Conservation (phyloP, 92 coral and sea anemone genomes). For the Desmophyllum pertusum region DNA sequence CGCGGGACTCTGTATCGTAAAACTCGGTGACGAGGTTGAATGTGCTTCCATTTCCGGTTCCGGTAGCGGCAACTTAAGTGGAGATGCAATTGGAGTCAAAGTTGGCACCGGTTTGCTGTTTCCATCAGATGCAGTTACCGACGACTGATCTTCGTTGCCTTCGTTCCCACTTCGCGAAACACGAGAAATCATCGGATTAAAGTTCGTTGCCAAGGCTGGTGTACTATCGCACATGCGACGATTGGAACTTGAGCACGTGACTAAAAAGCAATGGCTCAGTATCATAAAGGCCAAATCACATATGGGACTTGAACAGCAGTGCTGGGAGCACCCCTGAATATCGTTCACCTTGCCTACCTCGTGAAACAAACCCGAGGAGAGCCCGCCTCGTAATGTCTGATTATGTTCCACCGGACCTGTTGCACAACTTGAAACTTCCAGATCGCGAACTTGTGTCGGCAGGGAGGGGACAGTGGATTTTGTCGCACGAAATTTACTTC, state of each 20-base stretch:
- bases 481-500: not conserved
- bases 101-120: not conserved
- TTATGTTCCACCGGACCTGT: slow-evolving; percentile 69
- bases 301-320: slow-evolving; percentile 76
- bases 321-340: slow-evolving; percentile 68
- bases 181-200: slow-evolving; percentile 81
- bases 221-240: slow-evolving; percentile 75
- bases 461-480: slow-evolving; percentile 31
- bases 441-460: slow-evolving; percentile 12
- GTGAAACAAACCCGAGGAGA: slow-evolving; percentile 82
- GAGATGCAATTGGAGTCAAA: not conserved
- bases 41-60: not conserved
- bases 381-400: slow-evolving; percentile 85
- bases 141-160: not conserved
- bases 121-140: not conserved
- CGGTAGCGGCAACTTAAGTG: not conserved
- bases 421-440: slow-evolving; percentile 45
- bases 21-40: not conserved
- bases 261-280: slow-evolving; percentile 82
- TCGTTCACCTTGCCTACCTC: slow-evolving; percentile 62
- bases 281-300: slow-evolving; percentile 92
- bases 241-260: slow-evolving; percentile 81
- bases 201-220: slow-evolving; percentile 82
- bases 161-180: slow-evolving; percentile 40
- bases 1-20: not conserved